Conservation (phyloP, 2,888 invertebrate genomes). For the Synanthedon myopaeformis region DNA sequence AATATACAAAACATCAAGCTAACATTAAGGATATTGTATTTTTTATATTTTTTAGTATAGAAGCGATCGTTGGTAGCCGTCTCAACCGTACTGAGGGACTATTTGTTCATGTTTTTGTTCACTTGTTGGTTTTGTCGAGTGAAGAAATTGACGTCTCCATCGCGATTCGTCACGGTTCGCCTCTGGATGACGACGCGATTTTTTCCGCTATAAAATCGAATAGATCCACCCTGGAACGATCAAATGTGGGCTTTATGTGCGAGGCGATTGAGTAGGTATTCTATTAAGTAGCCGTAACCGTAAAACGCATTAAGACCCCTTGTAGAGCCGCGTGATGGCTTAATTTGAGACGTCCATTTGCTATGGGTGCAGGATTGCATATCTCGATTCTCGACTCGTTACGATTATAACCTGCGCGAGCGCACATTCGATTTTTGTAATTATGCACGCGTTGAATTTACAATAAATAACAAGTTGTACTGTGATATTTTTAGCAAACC, state of each 20-base stretch:
- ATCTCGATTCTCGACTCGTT: slow-evolving; percentile 3
- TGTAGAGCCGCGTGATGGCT: slow-evolving; percentile 52
- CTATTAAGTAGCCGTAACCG: neutral
- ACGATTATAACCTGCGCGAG: slow-evolving; percentile 8
- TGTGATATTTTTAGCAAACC: no score
- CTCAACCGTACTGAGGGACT: neutral
- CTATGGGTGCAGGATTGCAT: slow-evolving; percentile 41
- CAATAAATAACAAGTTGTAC: neutral
- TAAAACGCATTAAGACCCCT: slow-evolving; percentile 37
- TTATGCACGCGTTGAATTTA: neutral
- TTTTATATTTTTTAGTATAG: no score
- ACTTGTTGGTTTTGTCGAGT: slow-evolving; percentile 64
- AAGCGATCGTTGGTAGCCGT: neutral
- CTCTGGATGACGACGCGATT: slow-evolving; percentile 58
- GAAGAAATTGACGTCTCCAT: slow-evolving; percentile 59
- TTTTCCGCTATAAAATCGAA: slow-evolving; percentile 30
- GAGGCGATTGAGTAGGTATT: neutral
- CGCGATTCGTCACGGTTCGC: slow-evolving; percentile 54
- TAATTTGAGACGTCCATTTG: slow-evolving; percentile 51
- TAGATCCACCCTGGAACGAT: neutral
- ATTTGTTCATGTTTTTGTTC: slow-evolving; percentile 30
- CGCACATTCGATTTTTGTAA: neutral
- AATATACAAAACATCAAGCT: no score
- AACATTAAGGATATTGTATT: no score
- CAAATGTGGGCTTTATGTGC: neutral